These are phyloP conservation scores for Drosophila biarmipes DNA, from an alignment of 1,140 invertebrate genomes.

Conservation along the genomic window DNA sequence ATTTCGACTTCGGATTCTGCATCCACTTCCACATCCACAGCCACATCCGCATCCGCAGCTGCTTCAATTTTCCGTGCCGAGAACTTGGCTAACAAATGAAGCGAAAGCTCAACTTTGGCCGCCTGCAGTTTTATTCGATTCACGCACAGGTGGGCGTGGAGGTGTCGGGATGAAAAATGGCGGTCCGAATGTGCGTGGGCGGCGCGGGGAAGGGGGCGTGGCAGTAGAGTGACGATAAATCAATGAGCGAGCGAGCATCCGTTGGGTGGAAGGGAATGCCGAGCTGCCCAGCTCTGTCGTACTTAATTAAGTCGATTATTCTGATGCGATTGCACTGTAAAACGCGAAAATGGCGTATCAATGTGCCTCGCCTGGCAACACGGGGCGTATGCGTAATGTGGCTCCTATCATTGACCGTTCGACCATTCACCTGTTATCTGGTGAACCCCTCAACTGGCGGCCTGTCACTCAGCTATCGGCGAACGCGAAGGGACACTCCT, in stretches of 20 bases:
- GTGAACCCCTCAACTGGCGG: neutral
- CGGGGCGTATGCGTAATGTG: conserved; percentile 61
- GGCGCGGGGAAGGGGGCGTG: neutral
- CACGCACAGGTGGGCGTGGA: conserved; percentile 26
- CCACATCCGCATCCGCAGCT: conserved; percentile 22
- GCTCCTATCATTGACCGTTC: neutral
- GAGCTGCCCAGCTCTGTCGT: conserved; percentile 28
- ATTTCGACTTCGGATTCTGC: conserved; percentile 28
- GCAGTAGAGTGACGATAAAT: conserved; percentile 55
- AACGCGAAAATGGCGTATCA: conserved; percentile 62
- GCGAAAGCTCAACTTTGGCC: conserved; percentile 65
- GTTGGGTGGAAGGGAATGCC: neutral
- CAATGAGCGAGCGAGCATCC: conserved; percentile 40
- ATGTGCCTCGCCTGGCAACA: conserved; percentile 39
- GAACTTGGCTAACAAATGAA: conserved; percentile 70
- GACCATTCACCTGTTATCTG: conserved; percentile 4
- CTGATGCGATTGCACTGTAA: conserved; percentile 66
- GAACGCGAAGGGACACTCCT: conserved; percentile 57
- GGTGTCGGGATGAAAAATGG: conserved; percentile 67
- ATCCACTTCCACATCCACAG: neutral
- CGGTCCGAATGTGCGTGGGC: conserved; percentile 41
- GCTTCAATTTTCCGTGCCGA: conserved; percentile 44
- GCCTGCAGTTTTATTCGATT: conserved; percentile 63
- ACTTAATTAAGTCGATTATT: conserved; percentile 80
- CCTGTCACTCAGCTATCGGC: conserved; percentile 37